phyloP scores from a whole-genome alignment of 1,140 invertebrate genomes.

The Branchinecta lynchi region DNA sequence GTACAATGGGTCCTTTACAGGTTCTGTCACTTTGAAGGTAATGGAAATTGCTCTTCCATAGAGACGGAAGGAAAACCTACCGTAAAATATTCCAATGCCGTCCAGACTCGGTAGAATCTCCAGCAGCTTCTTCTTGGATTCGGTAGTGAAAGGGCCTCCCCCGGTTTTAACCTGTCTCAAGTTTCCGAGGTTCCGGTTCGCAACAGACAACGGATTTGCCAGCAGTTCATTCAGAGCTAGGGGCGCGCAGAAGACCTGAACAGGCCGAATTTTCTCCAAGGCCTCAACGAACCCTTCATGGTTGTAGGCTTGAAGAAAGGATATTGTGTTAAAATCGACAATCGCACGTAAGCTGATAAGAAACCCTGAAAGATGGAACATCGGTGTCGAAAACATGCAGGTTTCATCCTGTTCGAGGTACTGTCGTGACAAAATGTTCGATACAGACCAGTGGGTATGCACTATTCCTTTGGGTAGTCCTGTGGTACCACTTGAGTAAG shows the following conservation, averaged over 20 bases:
- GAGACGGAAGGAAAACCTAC: too few species aligned
- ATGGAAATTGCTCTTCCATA: too few species aligned
- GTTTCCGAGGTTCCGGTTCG: too few species aligned
- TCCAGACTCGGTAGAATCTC: too few species aligned
- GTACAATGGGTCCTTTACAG: too few species aligned
- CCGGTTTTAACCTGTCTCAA: too few species aligned
- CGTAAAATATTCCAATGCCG: too few species aligned
- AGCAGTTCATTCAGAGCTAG: background rate
- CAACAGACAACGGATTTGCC: too few species aligned
- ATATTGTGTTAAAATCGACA: background rate
- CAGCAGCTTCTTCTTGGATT: too few species aligned
- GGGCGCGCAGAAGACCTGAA: background rate
- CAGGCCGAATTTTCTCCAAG: background rate
- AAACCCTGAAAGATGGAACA: background rate
- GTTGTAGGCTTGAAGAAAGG: background rate
- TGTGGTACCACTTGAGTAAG: slow-evolving; percentile 23
- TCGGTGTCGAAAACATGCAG: background rate
- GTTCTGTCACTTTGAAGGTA: too few species aligned
- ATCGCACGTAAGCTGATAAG: background rate
- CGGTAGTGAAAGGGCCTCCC: too few species aligned
- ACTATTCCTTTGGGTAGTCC: slow-evolving; percentile 25
- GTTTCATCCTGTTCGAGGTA: background rate
- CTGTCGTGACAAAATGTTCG: background rate
- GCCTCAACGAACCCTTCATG: background rate
- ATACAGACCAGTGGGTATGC: slow-evolving; percentile 24